Conservation (phyloP, 2,888 invertebrate genomes). For the Drosophila affinis region DNA sequence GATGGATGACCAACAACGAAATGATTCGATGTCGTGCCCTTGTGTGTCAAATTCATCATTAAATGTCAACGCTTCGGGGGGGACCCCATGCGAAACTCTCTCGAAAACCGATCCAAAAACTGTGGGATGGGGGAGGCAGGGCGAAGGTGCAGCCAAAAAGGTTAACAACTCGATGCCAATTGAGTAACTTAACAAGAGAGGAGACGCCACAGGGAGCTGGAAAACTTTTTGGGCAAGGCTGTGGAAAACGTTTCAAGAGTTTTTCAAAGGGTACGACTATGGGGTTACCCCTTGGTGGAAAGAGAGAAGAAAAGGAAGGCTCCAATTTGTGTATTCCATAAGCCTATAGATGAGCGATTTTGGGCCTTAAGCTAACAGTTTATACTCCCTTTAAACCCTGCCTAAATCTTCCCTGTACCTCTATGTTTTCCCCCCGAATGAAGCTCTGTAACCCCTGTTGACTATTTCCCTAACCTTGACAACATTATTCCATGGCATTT, state of each 20-base stretch:
- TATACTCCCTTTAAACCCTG: no score
- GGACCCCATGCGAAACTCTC: constrained; percentile 64
- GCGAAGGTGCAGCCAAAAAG: constrained; percentile 61
- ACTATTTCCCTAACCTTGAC: constrained; percentile 4
- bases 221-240: constrained; percentile 23
- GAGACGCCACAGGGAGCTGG: constrained; percentile 40
- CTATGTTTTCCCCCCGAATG: neutral
- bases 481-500: constrained; percentile 5
- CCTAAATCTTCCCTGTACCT: no score
- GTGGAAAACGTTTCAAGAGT: neutral
- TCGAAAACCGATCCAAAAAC: constrained; percentile 24
- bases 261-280: neutral
- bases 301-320: no score
- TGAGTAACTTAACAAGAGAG: constrained; percentile 68
- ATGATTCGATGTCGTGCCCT: constrained; percentile 78
- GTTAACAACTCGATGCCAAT: constrained; percentile 75
- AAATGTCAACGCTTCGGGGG: constrained; percentile 83
- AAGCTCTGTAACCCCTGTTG: neutral
- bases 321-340: no score
- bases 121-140: neutral
- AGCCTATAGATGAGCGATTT: no score
- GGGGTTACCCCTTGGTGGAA: neutral
- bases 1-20: constrained; percentile 43
- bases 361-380: no score
- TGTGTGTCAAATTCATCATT: constrained; percentile 83